These are phyloP conservation scores for Sisyra nigra DNA, from an alignment of 2,888 invertebrate species.

Conservation along the genomic window DNA sequence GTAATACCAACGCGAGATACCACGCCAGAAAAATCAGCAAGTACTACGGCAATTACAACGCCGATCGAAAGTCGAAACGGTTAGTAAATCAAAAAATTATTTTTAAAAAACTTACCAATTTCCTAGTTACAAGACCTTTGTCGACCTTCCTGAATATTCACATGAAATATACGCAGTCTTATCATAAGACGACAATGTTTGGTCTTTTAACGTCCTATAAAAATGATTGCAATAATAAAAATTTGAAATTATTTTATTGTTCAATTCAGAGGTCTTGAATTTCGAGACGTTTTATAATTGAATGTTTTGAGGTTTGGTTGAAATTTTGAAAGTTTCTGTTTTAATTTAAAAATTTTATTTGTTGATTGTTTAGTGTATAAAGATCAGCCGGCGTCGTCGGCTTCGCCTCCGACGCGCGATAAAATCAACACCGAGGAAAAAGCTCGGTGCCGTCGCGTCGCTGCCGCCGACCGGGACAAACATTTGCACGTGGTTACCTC, in stretches of 20 bases:
- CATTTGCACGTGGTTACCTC: too few species aligned
- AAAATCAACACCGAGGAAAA: conserved; percentile 63
- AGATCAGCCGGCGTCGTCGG: conserved; percentile 56
- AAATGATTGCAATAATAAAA: too few species aligned
- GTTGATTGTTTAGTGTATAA: conserved; percentile 34
- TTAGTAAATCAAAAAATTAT: conserved; percentile 26
- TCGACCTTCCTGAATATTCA: background rate
- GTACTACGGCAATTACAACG: conserved; percentile 30
- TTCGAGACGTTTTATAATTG: background rate
- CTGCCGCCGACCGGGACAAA: conserved; percentile 4
- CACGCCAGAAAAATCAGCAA: conserved; percentile 15
- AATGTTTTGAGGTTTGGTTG: too few species aligned
- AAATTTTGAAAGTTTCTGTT: background rate
- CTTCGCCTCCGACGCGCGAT: conserved; percentile 64
- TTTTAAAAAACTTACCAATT: conserved; percentile 24
- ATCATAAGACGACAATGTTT: too few species aligned
- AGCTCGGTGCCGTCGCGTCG: conserved; percentile 32
- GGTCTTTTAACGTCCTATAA: too few species aligned
- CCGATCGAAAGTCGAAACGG: conserved; percentile 26
- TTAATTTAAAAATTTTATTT: background rate
- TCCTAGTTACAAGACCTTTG: background rate
- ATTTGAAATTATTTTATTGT: too few species aligned
- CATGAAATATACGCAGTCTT: too few species aligned
- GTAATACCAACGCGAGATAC: conserved; percentile 6
- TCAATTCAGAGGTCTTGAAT: too few species aligned